These are phyloP conservation scores for Stigmatopora argus DNA, from an alignment of 2,113 vertebrate genomes.

Conservation along the genomic window DNA sequence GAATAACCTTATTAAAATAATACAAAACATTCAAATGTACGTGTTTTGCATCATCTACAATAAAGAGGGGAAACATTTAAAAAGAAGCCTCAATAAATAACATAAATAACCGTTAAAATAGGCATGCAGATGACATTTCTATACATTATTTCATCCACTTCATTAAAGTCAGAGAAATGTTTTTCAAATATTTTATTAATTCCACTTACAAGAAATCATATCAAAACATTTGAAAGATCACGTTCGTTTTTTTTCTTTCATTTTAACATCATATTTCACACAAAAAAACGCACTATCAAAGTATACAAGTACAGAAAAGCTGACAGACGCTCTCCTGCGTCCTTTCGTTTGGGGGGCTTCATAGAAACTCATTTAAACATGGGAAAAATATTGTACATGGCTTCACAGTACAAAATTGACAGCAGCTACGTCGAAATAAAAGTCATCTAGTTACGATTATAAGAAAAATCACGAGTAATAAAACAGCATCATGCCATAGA, in stretches of 20 bases:
- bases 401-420: conserved; percentile 71
- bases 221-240: conserved; percentile 68
- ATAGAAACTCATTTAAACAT: conserved; percentile 42
- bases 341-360: conserved; percentile 24
- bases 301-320: conserved; percentile 57
- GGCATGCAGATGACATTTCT: background rate
- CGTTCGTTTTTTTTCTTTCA: conserved; percentile 35
- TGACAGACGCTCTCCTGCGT: conserved; percentile 35
- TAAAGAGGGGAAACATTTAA: background rate
- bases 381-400: conserved; percentile 50
- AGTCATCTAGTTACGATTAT: conserved; percentile 59
- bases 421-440: conserved; percentile 50
- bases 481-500: conserved; percentile 70
- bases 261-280: conserved; percentile 66
- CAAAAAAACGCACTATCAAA: conserved; percentile 59
- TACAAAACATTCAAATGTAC: conserved; percentile 41
- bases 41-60: background rate
- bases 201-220: conserved; percentile 78
- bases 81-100: background rate
- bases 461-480: conserved; percentile 65
- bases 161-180: conserved; percentile 11
- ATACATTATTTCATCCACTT: background rate
- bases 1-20: conserved; percentile 21
- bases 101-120: background rate
- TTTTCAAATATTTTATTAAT: conserved; percentile 69